Conservation (phyloP, 2,113 vertebrate genomes). For the Okapia johnstoni region DNA sequence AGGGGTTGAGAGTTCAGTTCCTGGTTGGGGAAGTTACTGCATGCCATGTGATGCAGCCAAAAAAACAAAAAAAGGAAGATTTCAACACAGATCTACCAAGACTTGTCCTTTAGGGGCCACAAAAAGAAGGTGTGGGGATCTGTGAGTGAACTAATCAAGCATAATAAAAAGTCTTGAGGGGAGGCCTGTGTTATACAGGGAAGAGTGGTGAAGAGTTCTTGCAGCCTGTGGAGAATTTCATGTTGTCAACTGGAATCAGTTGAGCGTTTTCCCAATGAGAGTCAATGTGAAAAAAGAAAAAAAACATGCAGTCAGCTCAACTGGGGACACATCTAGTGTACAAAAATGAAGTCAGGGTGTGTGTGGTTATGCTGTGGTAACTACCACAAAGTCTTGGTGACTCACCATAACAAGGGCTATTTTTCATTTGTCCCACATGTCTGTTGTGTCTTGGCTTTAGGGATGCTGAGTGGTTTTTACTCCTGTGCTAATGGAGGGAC, state of each 20-base stretch:
- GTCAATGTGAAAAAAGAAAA: neutral
- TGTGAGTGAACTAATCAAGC: neutral
- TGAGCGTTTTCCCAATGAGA: neutral
- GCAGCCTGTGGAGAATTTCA: neutral
- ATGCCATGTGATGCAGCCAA: neutral
- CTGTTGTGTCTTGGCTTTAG: neutral
- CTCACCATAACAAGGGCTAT: neutral
- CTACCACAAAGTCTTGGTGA: neutral
- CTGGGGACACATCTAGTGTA: neutral
- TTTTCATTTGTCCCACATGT: neutral
- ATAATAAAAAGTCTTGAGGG: neutral
- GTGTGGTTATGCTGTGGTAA: neutral
- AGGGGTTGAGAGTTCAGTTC: neutral
- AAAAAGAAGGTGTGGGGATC: neutral
- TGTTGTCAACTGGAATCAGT: neutral
- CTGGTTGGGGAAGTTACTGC: neutral
- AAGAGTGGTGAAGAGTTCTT: neutral
- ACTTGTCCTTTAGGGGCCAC: neutral
- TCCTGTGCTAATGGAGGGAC: neutral
- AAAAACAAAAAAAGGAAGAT: neutral
- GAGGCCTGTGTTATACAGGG: neutral
- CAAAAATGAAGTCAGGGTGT: neutral
- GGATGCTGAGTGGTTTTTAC: neutral
- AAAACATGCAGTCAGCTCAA: neutral
- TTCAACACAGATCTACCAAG: neutral